Evolutionary conservation across 2,797 vertebrate genomes (phyloP), one percentile per base, ranked within the genome.

Genomic region (Phoebastria nigripes): DNA sequence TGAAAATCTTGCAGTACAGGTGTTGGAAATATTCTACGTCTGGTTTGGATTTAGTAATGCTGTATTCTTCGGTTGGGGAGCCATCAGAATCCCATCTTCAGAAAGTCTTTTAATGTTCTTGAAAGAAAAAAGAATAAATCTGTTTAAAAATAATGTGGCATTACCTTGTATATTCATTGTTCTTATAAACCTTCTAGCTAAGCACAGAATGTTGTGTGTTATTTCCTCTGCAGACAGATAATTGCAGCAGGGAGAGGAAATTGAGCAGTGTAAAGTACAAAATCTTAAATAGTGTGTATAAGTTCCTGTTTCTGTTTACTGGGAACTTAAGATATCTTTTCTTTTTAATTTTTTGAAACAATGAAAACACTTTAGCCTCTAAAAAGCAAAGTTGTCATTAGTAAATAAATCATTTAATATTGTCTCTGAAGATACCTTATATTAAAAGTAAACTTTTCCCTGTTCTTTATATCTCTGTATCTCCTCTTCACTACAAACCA

Each of bases 201-300:
- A 67, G 63, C 39, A 35, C 59, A 56, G 59, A 93, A 56, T 2
- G 8, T n/a, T 76, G 65, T 70, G 51, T 63, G 46, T 54, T 80
- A 3, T 83, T 92, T 91, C 87, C 73, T 91, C 69, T 86, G 54
- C 56, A 54, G 66, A 77, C 79, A 94, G 92, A 35, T 94, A 92
- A 72, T 84, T 84, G 78, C 66, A 72, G 56, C n/a, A 73, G 71
- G 59, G 84, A 51, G 31, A 62, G 52, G 82, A 93, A 91, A 59
- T 1, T 4, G 29, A 81, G 54, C 37, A 15, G 31, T 3, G 8
- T 82, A 13, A 90, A 82, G 66, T 90, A 55, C 52, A 78, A 76
- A 86, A 81, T 70, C 69, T 76, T 44, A 44, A 26, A 44, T 15
- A 46, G 22, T 12, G 31, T 47, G 6, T 76, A 1, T 26, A 44